Evolutionary conservation across 2,797 vertebrate genomes (phyloP), one percentile per base, ranked within the genome.

Genomic region (Alca torda): DNA sequence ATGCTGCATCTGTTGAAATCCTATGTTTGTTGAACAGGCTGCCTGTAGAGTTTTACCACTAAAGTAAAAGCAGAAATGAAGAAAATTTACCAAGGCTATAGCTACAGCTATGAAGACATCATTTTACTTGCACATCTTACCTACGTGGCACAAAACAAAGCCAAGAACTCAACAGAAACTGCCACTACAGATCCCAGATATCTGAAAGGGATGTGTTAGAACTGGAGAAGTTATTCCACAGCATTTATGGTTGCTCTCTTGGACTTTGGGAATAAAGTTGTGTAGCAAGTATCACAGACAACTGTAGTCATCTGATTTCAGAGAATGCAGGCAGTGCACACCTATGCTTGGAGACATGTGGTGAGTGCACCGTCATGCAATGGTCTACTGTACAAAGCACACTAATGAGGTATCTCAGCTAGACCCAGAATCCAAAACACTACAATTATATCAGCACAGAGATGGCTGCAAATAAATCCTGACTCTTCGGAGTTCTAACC

Each of bases 1-100:
- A 95, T 93, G 41, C 30, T 78, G 57, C 95, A 96, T 96, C 95
- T 97, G 94, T 91, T 91, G 72, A 92, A 95, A 94, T 88, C 53
- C 61, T 75, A 19, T 23, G 17, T 77, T 76, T 77, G 72, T 53
- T 65, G 61, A 93, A 67, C 65, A 93, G 89, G 77, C 51, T 91
- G 84, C 64, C 60, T 95, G 54, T 57, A 82, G 50, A 95, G 35
- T 80, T 89, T 39, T 80, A 28, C 45, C 30, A 74, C 56, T 92
- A 86, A 89, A 91, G 37, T 23, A 83, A 84, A 85, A 50, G 39
- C 65, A 84, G 33, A 72, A 86, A 78, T 82, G 30, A 84, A 70
- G 16, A 67, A 84, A 83, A 77, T 23, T 53, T 54, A 84, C 54
- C 46, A 76, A 87, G 19, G 51, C 26, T 72, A 56, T 8, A 90